Base-by-base conservation (phyloP, 2,113 vertebrate genomes). In the Cricetomys ansorgei region DNA sequence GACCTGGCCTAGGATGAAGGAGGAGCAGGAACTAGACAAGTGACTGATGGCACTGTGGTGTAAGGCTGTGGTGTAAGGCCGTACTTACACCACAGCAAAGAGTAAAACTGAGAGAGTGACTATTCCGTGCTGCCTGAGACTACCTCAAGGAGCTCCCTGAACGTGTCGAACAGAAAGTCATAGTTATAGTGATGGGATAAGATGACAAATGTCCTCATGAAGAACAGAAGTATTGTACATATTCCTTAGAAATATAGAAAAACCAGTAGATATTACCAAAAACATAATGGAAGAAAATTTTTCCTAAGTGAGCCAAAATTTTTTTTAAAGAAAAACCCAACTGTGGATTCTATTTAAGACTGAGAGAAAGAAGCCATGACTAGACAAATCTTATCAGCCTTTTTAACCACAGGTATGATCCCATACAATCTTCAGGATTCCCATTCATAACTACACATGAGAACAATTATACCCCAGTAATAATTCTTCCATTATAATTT, bases 241-340 rank as follows among this genome's bases (percentile, higher is more conserved):
- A 1, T 16, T 83, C 23, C n/a, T 83, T 29, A 48, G 65, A 89
- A 53, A 62, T 59, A 67, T 57, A 79, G 34, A 76, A 55, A 55
- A 91, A 83, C 19, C 86, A 69, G 64, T 43, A 89, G 53, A 81
- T 31, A 48, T 76, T 70, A 70, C 13, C n/a, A 83, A 76, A 94
- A 95, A 8, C 55, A 77, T 57, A 81, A 73, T 65, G 4, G 53
- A 76, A 91, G 90, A 72, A 84, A 95, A 55, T 12, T 80, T 80
- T 80, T n/a, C 19, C 77, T 80, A 25, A 53, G 31, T 31, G 5
- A 80, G 50, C 50, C 45, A 48, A 76, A 45, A 25, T n/a, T n/a
- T n/a, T n/a, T n/a, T n/a, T n/a, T n/a, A n/a, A 75, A 11, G 15
- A 6, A 79, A 55, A 45, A 17, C 31, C 27, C 86, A 10, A 15